Evolutionary conservation across 2,113 vertebrate species (phyloP), one percentile per base, ranked within the genome.

Genomic region (Heloderma charlesbogerti): DNA sequence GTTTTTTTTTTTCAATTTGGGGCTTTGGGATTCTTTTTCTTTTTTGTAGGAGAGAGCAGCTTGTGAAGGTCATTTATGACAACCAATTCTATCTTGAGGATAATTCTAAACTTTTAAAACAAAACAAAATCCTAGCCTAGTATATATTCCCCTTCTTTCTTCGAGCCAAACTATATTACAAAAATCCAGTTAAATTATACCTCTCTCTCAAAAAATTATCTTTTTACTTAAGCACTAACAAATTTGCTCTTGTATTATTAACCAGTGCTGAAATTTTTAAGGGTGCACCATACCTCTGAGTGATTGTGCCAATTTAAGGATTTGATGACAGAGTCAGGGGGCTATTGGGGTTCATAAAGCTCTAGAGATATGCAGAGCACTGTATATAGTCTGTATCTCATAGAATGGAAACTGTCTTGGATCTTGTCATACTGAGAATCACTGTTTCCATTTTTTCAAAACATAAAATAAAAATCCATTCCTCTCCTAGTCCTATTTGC

Each of bases 1-100:
- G 43, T 75, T 92, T 94, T 94, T 91, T 75, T 92, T 94, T 94
- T 91, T 54, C 84, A 83, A 66, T 37, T 1, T 48, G 25, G 90
- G 40, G 29, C 51, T 80, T 29, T 78, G 80, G 54, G 9, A 45
- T 63, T 67, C 13, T 29, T 4, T 78, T 86, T 80, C 5, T 0
- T 48, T 89, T 92, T 45, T 29, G 45, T 10, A 67, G 66, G n/a
- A 16, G 25, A 10, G 86, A 83, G 12, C 57, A 27, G 6, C 75
- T 29, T 31, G 45, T 20, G 78, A 92, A 86, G 27, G 43, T 86
- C 86, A 63, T 66, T 67, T 82, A n/a, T 75, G 22, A 71, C 12
- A 34, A 1, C 89, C 37, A 29, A 29, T 86, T 92, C 45, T 71
- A 66, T 63, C 29, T 91, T 92, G 67, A 51, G 1, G 75, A 20